Evolutionary conservation across 1,140 invertebrate species (phyloP), one percentile per base, ranked within the genome.

Genomic region (Proales similis): DNA sequence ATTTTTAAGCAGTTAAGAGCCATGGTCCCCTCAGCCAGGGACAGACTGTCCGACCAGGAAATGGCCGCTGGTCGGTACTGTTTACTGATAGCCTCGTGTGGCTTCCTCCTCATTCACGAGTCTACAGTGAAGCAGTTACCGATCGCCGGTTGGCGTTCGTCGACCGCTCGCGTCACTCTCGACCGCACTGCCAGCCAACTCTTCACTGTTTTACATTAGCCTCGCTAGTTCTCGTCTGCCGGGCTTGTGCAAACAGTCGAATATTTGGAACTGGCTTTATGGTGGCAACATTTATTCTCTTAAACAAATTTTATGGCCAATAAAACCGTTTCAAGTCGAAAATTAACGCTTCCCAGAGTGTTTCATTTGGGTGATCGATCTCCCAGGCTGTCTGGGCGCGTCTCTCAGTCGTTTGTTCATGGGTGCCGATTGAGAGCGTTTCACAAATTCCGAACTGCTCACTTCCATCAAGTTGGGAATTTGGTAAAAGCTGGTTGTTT

Each of bases 131-230:
- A 49, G 22, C 38, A 9, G 7, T 6, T 32, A 17, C 0, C 22
- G 4, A 14, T n/a, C 11, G 17, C 1, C 2, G 19, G 9, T 32
- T 5, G 22, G 22, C 17, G 14, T 0, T 14, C n/a, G 22, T 14
- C 38, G 30, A 46, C 32, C 24, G n/a, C n/a, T n/a, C n/a, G n/a
- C n/a, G n/a, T n/a, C n/a, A n/a, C n/a, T n/a, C n/a, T n/a, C n/a
- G n/a, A n/a, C n/a, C n/a, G n/a, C n/a, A n/a, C n/a, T n/a, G n/a
- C n/a, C n/a, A n/a, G 38, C 38, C 48, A 49, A 29, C 17, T 9
- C 38, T 49, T 49, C 48, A 49, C 48, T 49, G 48, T 49, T 49
- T 49, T 29, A 33, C 48, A 49, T 33, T 49, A 49, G 48, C 48
- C 48, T 49, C 48, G 48, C 48, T 49, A 49, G 27, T 3, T 49